Base-by-base conservation (phyloP, 2,888 invertebrate genomes). In the Zaprionus lineosus region DNA sequence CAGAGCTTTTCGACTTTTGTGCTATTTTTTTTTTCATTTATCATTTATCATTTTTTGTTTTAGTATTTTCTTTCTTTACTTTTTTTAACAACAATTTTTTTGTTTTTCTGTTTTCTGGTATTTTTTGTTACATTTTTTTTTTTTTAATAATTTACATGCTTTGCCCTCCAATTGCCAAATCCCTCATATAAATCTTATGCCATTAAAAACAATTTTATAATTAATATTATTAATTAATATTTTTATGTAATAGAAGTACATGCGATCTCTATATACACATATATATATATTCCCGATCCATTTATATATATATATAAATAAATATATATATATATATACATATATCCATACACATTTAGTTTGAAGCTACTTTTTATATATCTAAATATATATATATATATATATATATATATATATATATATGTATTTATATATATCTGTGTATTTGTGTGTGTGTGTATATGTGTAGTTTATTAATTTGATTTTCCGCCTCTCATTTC, bases 71-170 rank as follows among this genome's bases (percentile, higher is more conserved):
- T 19, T 19, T 5, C 24, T 24, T 24, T 24, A 8, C 6, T 46
- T 53, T 44, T 55, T 57, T 63, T 74, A 62, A 69, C 58, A 78
- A 79, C 73, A 69, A 68, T 60, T 56, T 58, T 52, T n/a, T n/a
- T n/a, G n/a, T n/a, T n/a, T n/a, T n/a, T n/a, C n/a, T n/a, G n/a
- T n/a, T n/a, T n/a, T n/a, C n/a, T n/a, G n/a, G n/a, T n/a, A n/a
- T n/a, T n/a, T 44, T 55, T 57, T 63, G 70, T 19, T 19, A 5
- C 5, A 5, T 43, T 41, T 26, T 53, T 41, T 18, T 48, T 57
- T 70, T 58, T 55, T 52, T 65, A 69, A 60, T 70, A 60, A 56
- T 61, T 53, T 47, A 34, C 24, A 41, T 44, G 28, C 19, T 36
- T 28, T 6, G 41, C 19, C 11, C 11, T 11, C 26, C 52, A 48